phyloP scores from a whole-genome alignment of 2,113 vertebrate species.

The Redunca redunca region DNA sequence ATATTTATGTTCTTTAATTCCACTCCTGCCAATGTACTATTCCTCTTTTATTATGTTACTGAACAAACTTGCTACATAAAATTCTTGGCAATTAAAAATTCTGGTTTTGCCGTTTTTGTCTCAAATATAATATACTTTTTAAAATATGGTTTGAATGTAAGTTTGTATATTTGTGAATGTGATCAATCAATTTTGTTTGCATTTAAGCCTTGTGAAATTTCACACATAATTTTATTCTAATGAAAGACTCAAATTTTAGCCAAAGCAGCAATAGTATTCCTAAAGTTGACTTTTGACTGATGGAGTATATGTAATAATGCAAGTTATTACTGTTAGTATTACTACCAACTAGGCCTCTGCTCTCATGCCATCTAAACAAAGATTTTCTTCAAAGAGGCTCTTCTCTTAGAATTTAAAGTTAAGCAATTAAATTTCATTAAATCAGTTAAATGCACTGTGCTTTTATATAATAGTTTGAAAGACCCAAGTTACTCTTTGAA shows the following conservation, averaged over 20 bases:
- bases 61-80: constrained; percentile 34
- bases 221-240: constrained; percentile 16
- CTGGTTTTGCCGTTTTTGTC: constrained; percentile 6
- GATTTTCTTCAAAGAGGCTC: not conserved
- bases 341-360: not conserved
- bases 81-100: constrained; percentile 31
- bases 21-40: not conserved
- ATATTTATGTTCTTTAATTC: not conserved
- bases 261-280: not conserved
- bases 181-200: constrained; percentile 38
- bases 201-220: constrained; percentile 48
- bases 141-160: not conserved
- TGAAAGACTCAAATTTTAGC: constrained; percentile 28
- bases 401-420: not conserved
- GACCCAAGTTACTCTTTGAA: not conserved
- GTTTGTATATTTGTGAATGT: not conserved
- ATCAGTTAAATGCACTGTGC: not conserved
- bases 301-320: not conserved
- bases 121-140: constrained; percentile 12
- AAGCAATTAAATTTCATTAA: not conserved
- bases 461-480: not conserved
- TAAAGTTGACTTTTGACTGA: not conserved
- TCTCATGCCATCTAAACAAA: not conserved
- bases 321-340: not conserved
- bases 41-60: constrained; percentile 13